phyloP scores from a whole-genome alignment of 2,113 vertebrate genomes.

The Corythoichthys haematopterus region DNA sequence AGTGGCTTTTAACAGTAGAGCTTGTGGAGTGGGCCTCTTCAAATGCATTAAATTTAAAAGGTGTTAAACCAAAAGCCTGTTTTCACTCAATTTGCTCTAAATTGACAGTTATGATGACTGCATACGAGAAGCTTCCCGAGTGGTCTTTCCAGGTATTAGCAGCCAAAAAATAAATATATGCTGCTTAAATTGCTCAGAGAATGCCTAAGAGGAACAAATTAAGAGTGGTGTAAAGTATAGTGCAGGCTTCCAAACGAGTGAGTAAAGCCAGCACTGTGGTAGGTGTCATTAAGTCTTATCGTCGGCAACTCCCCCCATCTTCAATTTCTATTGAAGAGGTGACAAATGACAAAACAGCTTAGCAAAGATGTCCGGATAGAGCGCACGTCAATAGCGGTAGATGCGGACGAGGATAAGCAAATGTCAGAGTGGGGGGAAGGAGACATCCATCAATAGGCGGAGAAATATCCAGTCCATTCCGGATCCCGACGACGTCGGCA shows the following conservation, averaged over 20 bases:
- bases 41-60: slow-evolving; percentile 66
- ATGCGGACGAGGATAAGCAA: slow-evolving; percentile 66
- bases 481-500: slow-evolving; percentile 33
- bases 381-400: slow-evolving; percentile 58
- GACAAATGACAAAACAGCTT: slow-evolving; percentile 72
- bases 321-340: slow-evolving; percentile 63
- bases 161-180: slow-evolving; percentile 29
- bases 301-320: slow-evolving; percentile 26
- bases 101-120: slow-evolving; percentile 53
- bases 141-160: slow-evolving; percentile 29
- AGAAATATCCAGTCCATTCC: slow-evolving; percentile 59
- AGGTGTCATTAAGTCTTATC: slow-evolving; percentile 58
- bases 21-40: slow-evolving; percentile 50
- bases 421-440: slow-evolving; percentile 66
- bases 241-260: slow-evolving; percentile 15
- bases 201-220: slow-evolving; percentile 36
- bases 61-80: slow-evolving; percentile 48
- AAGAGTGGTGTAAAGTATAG: slow-evolving; percentile 13
- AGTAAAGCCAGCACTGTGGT: slow-evolving; percentile 35
- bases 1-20: slow-evolving; percentile 49
- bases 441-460: slow-evolving; percentile 62
- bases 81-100: slow-evolving; percentile 46
- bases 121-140: slow-evolving; percentile 23
- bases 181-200: slow-evolving; percentile 28
- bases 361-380: slow-evolving; percentile 68